Evolutionary conservation across 2,113 vertebrate genomes (phyloP).

Genomic region (Amia ocellicauda): DNA sequence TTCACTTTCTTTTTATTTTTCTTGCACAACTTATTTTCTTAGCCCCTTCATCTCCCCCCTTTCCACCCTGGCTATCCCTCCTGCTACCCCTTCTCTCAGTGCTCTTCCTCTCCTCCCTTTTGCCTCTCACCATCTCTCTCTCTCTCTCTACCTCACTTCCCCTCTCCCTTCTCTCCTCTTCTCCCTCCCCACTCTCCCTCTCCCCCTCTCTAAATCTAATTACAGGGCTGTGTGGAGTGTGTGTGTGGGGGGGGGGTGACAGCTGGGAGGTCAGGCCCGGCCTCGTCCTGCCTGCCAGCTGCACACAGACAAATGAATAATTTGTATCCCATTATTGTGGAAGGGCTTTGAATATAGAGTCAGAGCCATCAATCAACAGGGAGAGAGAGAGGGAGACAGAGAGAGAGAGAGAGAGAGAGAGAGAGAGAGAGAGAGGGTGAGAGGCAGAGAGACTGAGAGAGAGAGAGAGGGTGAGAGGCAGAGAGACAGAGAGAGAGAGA

Average conservation of each 20-base stretch:
- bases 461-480: slow-evolving; percentile 5
- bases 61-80: slow-evolving; percentile 33
- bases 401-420: no score
- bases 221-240: not conserved
- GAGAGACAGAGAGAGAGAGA: slow-evolving; percentile 12
- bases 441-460: slow-evolving; percentile 10
- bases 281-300: no score
- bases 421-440: slow-evolving; percentile 26
- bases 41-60: slow-evolving; percentile 49
- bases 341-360: no score
- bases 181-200: slow-evolving; percentile 12
- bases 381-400: not conserved
- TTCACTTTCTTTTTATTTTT: not conserved
- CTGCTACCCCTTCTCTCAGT: slow-evolving; percentile 26
- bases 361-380: no score
- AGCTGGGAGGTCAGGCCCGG: no score
- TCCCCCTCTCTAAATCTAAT: slow-evolving; percentile 23
- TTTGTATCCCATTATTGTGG: not conserved
- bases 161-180: slow-evolving; percentile 23
- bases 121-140: slow-evolving; percentile 55
- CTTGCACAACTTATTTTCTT: not conserved
- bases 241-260: no score
- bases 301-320: not conserved
- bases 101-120: slow-evolving; percentile 44
- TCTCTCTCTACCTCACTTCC: slow-evolving; percentile 61